A percentile compares a stretch with the other conserved stretches of the same genome.
phyloP scores from a whole-genome alignment of 1,140 invertebrate species.

The Macrobrachium nipponense region DNA sequence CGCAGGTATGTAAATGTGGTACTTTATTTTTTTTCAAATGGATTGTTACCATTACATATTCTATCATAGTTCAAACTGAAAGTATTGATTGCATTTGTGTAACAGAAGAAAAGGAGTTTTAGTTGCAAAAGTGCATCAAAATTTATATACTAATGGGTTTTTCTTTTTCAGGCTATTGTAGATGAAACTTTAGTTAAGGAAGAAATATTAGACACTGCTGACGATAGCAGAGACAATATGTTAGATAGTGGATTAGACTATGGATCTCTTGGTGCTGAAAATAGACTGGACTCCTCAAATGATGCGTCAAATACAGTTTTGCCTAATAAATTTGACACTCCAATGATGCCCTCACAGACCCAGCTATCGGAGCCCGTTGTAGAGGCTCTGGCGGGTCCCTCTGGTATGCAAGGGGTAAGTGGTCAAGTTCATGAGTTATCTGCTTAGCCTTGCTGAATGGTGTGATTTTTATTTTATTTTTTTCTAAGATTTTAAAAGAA shows the following conservation, averaged over 20 bases:
- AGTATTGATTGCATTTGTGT: not conserved
- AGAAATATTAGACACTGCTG: constrained; percentile 40
- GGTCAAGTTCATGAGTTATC: not conserved
- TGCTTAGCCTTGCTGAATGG: not conserved
- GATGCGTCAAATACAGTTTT: constrained; percentile 12
- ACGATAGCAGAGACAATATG: constrained; percentile 26
- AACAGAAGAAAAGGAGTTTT: not conserved
- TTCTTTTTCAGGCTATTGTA: constrained; percentile 27
- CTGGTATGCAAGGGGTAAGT: constrained; percentile 56
- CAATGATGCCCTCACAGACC: constrained; percentile 29
- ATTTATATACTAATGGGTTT: not conserved
- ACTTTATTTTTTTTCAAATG: too few species aligned
- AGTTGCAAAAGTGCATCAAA: not conserved
- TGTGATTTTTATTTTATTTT: not conserved
- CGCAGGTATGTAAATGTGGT: too few species aligned
- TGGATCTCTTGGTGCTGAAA: constrained; percentile 29
- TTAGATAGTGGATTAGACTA: constrained; percentile 44
- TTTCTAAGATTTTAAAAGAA: not conserved
- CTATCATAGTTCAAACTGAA: not conserved
- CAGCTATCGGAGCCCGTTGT: constrained; percentile 40
- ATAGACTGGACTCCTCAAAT: constrained; percentile 35
- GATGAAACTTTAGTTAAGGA: constrained; percentile 58
- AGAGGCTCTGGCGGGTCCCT: constrained; percentile 45
- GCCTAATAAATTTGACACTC: constrained; percentile 39
- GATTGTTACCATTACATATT: too few species aligned